These are phyloP conservation scores for Protodeltote pygarga DNA, from an alignment of 2,888 invertebrate species.

Conservation along the genomic window DNA sequence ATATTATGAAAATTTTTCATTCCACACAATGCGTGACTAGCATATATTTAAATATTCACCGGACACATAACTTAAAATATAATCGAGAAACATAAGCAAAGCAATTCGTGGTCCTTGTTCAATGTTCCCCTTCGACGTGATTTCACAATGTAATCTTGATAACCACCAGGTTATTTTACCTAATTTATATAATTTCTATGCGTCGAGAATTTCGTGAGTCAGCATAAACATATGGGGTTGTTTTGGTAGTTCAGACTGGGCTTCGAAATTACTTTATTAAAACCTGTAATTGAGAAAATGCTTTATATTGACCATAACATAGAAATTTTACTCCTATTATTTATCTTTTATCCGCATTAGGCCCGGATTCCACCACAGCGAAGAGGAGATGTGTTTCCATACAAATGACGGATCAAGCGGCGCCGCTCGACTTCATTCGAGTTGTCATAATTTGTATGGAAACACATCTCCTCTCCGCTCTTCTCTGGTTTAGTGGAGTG, in stretches of 20 bases:
- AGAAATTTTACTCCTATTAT: too few relatives aligned
- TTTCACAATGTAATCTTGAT: conserved; percentile 32
- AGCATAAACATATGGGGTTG: background rate
- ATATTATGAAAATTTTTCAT: background rate
- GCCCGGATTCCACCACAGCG: too few relatives aligned
- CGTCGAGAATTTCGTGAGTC: background rate
- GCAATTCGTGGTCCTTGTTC: conserved; percentile 18
- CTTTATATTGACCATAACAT: too few relatives aligned
- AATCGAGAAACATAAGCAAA: conserved; percentile 32
- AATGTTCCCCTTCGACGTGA: conserved; percentile 18
- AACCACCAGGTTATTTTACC: conserved; percentile 20
- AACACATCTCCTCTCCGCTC: too few relatives aligned
- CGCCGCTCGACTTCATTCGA: too few relatives aligned
- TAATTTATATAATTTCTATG: conserved; percentile 21
- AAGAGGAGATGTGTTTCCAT: too few relatives aligned
- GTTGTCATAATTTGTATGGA: too few relatives aligned
- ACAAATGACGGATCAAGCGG: too few relatives aligned
- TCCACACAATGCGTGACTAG: conserved; percentile 21
- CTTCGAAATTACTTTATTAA: background rate
- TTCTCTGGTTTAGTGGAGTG: too few relatives aligned
- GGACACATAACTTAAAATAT: conserved; percentile 37
- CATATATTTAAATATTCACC: conserved; percentile 34
- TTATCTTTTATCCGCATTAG: too few relatives aligned
- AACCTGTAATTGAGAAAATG: background rate
- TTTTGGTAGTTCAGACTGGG: background rate